Evolutionary conservation across 2,888 invertebrate genomes (phyloP).

Genomic region (Pterostichus madidus): DNA sequence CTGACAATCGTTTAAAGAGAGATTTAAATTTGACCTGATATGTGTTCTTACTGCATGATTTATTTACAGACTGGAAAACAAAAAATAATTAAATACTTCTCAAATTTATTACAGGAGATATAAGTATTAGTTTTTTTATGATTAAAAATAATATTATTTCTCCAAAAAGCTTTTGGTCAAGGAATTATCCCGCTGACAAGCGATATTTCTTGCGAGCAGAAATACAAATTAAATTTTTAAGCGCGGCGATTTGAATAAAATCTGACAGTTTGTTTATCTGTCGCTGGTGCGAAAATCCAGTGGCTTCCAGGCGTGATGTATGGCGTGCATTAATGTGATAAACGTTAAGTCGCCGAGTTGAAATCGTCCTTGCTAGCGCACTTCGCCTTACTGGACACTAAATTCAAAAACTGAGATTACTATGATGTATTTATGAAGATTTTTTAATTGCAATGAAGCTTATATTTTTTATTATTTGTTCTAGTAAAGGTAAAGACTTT

Average conservation of each 20-base stretch:
- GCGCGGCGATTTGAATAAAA: conserved; percentile 62
- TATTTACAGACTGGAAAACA: too few relatives aligned
- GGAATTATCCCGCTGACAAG: conserved; percentile 10
- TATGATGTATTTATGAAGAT: too few relatives aligned
- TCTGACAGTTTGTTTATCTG: conserved; percentile 65
- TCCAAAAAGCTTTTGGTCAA: background rate
- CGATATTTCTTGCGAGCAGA: conserved; percentile 12
- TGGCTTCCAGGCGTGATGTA: conserved; percentile 47
- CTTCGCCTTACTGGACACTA: conserved; percentile 8
- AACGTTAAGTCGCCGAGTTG: conserved; percentile 58
- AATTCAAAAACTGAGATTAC: conserved; percentile 40
- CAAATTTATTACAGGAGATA: too few relatives aligned
- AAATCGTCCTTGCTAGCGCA: conserved; percentile 22
- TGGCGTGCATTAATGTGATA: conserved; percentile 61
- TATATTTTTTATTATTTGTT: background rate
- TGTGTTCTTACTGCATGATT: too few relatives aligned
- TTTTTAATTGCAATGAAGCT: too few relatives aligned
- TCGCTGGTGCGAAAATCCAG: conserved; percentile 31
- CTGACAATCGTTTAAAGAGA: too few relatives aligned
- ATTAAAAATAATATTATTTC: too few relatives aligned
- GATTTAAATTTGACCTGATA: too few relatives aligned
- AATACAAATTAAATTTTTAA: conserved; percentile 52
- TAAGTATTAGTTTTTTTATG: too few relatives aligned
- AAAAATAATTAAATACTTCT: too few relatives aligned
- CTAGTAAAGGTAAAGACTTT: background rate